These are phyloP conservation scores for Callospermophilus lateralis DNA, from an alignment of 2,113 vertebrate species.

Conservation along the genomic window DNA sequence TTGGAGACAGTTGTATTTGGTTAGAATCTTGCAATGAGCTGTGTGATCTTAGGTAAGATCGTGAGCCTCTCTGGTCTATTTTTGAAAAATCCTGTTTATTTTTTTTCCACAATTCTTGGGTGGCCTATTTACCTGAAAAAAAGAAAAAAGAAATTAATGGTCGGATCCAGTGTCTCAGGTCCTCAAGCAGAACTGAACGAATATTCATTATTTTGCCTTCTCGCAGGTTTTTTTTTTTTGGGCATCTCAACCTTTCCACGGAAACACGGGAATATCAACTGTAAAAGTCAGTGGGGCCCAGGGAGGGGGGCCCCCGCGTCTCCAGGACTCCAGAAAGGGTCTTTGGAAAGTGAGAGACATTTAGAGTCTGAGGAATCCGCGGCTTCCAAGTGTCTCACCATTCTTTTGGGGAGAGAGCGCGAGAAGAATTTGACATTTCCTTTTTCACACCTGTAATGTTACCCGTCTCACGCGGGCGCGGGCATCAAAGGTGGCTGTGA, in stretches of 20 bases:
- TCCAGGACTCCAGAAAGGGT: conserved; percentile 82
- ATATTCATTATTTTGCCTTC: conserved; percentile 5
- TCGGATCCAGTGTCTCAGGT: neutral
- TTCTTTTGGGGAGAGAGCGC: conserved; percentile 70
- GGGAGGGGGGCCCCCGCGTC: conserved; percentile 67
- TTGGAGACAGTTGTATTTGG: neutral
- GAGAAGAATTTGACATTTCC: conserved; percentile 80
- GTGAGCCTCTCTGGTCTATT: neutral
- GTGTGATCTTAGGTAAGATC: neutral
- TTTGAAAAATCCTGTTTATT: neutral
- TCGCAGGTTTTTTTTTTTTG: conserved; percentile 32
- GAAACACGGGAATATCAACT: neutral
- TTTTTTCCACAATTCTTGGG: neutral
- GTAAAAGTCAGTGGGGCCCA: conserved; percentile 21
- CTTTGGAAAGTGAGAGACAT: conserved; percentile 79
- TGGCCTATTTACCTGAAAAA: neutral
- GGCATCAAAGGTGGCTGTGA: conserved; percentile 59
- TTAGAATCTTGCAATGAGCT: neutral
- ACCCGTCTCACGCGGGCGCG: conserved; percentile 49
- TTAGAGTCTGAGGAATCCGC: conserved; percentile 58
- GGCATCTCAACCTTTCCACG: conserved; percentile 40
- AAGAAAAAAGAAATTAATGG: neutral
- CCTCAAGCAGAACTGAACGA: neutral
- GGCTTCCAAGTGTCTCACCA: conserved; percentile 48
- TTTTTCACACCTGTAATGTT: conserved; percentile 83